Conservation (phyloP, 2,113 vertebrate genomes). For the Pangasianodon gigas region DNA sequence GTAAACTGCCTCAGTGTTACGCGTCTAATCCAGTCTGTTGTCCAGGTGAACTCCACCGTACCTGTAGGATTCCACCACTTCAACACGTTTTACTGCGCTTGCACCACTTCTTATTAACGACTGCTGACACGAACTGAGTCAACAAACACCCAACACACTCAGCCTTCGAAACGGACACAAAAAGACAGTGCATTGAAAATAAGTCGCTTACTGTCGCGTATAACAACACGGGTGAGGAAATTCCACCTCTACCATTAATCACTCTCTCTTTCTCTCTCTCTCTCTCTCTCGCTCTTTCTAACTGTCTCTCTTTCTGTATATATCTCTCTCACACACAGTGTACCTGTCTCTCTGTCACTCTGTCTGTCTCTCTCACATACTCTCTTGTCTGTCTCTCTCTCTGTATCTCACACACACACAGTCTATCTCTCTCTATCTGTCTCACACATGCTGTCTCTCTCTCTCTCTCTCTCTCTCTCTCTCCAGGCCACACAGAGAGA, state of each 20-base stretch:
- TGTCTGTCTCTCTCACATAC: neutral
- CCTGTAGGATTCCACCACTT: too few species aligned
- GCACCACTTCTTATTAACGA: too few species aligned
- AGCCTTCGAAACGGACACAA: neutral
- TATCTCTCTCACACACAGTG: neutral
- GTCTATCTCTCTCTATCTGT: neutral
- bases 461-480: neutral
- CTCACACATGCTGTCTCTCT: neutral
- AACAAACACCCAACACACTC: too few species aligned
- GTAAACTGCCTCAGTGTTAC: too few species aligned
- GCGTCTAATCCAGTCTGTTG: too few species aligned
- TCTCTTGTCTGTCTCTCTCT: neutral
- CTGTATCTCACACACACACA: too few species aligned
- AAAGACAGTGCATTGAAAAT: neutral
- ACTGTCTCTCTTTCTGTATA: neutral
- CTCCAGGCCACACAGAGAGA: neutral
- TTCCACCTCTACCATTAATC: neutral
- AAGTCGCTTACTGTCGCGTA: neutral
- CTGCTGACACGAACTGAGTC: too few species aligned
- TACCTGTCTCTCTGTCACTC: neutral
- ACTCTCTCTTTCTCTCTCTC: neutral
- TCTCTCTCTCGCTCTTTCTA: neutral
- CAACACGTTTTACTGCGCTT: too few species aligned
- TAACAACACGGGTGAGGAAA: neutral
- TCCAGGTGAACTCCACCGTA: too few species aligned